Percentiles rank a stretch among this genome's conserved stretches.
These are phyloP conservation scores for Clavelina lepadiformis DNA, from an alignment of 23 tunicate species.

Conservation along the genomic window DNA sequence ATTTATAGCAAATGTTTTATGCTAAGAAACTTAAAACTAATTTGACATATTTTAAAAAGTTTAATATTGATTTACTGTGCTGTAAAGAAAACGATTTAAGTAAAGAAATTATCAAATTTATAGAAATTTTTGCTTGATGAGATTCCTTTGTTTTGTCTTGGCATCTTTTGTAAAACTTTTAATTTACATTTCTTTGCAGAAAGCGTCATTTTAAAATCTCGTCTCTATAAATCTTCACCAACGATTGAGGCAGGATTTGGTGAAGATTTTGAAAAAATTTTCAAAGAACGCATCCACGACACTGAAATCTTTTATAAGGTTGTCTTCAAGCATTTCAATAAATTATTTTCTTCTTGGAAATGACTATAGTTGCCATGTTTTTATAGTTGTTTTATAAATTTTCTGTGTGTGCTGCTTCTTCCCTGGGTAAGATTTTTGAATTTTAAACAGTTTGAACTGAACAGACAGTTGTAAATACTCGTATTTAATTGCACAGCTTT, in stretches of 20 bases:
- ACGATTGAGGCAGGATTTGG: conserved; percentile 16
- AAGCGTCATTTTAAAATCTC: conserved; percentile 46
- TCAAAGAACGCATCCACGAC: conserved; percentile 42
- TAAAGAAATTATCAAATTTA: no score
- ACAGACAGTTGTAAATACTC: no score
- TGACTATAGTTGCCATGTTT: neutral
- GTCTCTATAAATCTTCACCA: conserved; percentile 16
- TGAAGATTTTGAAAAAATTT: conserved; percentile 31
- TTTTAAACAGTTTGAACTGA: no score
- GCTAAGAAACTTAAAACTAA: neutral
- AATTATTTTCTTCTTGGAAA: no score
- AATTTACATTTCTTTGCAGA: conserved; percentile 11
- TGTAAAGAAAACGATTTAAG: neutral
- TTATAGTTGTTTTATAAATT: neutral
- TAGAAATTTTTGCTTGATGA: neutral
- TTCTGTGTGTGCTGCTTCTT: neutral
- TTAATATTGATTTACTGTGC: no score
- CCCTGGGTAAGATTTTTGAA: neutral
- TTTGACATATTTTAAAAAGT: neutral
- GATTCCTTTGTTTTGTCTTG: neutral
- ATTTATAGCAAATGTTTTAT: neutral
- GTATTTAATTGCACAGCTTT: no score
- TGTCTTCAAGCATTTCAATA: neutral
- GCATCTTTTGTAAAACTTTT: neutral
- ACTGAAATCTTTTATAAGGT: conserved; percentile 59